phyloP scores from a whole-genome alignment of 2,888 invertebrate species.

The Periphyllus acericola region DNA sequence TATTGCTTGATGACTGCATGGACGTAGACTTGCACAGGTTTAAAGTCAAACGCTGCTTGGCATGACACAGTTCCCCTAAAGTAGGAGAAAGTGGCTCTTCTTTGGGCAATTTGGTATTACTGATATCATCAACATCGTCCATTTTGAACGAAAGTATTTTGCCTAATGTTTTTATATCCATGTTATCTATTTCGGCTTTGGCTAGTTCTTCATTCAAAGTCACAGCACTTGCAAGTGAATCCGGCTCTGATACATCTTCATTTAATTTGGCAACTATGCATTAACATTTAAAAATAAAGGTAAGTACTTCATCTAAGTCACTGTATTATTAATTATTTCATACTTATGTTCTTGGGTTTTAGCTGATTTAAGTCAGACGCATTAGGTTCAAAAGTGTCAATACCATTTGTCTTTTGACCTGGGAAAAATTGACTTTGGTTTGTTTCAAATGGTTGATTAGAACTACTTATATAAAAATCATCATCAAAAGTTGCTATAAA shows the following conservation, averaged over 20 bases:
- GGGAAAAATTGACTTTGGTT: conserved; percentile 64
- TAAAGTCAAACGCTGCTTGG: conserved; percentile 77
- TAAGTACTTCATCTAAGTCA: neutral
- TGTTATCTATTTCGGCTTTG: conserved; percentile 58
- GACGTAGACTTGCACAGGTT: conserved; percentile 69
- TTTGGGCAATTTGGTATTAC: conserved; percentile 2
- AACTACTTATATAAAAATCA: conserved; percentile 80
- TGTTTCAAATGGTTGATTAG: conserved; percentile 77
- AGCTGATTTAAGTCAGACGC: conserved; percentile 52
- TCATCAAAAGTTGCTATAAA: conserved; percentile 69
- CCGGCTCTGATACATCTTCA: conserved; percentile 44
- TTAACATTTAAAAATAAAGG: neutral
- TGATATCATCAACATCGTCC: conserved; percentile 1
- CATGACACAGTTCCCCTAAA: conserved; percentile 78
- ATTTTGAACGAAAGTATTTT: conserved; percentile 49
- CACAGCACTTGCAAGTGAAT: conserved; percentile 16
- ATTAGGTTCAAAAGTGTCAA: conserved; percentile 55
- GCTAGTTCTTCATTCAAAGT: conserved; percentile 49
- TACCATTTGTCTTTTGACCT: conserved; percentile 55
- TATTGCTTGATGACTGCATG: conserved; percentile 10
- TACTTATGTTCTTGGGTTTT: conserved; percentile 43
- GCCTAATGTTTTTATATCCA: conserved; percentile 48
- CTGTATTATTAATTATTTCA: conserved; percentile 22
- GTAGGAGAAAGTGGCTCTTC: conserved; percentile 64
- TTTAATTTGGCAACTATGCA: conserved; percentile 34